Evolutionary conservation across 2,888 invertebrate species (phyloP), one percentile per base, ranked within the genome.

Genomic region (Polyploca ridens): DNA sequence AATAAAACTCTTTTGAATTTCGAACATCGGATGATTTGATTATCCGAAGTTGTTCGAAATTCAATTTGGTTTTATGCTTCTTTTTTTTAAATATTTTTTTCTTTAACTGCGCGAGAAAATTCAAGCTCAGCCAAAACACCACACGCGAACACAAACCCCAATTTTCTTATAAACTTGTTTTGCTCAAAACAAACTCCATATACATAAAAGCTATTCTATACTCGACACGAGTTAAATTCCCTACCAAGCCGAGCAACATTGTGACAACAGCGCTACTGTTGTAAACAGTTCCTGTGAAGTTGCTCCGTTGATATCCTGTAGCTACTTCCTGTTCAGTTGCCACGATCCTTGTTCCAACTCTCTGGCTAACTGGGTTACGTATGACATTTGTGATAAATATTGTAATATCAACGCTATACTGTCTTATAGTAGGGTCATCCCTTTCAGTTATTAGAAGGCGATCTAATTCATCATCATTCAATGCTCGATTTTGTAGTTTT

Each of bases 291-390:
- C 77, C 80, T 76, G 73, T 71, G 76, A 78, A 87, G 85, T 87
- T 85, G 75, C 81, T 79, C 73, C 75, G 78, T 75, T 75, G 71
- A 72, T 78, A 85, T 89, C 89, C 90, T 87, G 86, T 84, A 87
- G 85, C 66, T 74, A 81, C 79, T 88, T 91, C 90, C 90, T 86
- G 88, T 74, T 76, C 54, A 10, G 10, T 10, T 19, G 19, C 71
- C 75, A 79, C 82, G 81, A 73, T 76, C 74, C 73, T 77, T 77
- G 75, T 75, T 69, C n/a, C 46, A 46, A n/a, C 46, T 46, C 66
- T 71, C 65, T 63, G 72, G 73, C 65, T 67, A 80, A 82, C 81
- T 81, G 66, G 82, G 82, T 82, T 81, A 83, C 75, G 72, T 54
- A 49, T 14, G 75, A 76, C 14, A 63, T 35, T 72, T 68, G 63